Percentiles rank a stretch among this genome's conserved stretches.
Conservation (phyloP, 2,888 invertebrate genomes). For the Phyllotreta striolata region DNA sequence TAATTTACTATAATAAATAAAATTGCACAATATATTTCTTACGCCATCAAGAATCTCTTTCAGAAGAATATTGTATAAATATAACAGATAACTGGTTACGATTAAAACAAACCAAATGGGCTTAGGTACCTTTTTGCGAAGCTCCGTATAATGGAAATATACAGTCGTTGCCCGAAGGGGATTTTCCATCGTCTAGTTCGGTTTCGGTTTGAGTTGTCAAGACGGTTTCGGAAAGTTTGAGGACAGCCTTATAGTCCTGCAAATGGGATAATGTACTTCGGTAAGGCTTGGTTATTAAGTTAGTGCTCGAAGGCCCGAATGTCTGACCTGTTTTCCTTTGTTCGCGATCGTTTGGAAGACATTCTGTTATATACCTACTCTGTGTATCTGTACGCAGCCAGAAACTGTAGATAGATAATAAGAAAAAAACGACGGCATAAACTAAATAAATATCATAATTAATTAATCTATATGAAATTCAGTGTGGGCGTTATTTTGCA, state of each 20-base stretch:
- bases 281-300: constrained; percentile 24
- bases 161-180: constrained; percentile 12
- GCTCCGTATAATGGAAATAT: neutral
- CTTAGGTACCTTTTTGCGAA: neutral
- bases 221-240: constrained; percentile 24
- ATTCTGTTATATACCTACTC: neutral
- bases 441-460: no score
- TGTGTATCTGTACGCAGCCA: neutral
- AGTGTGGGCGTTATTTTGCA: no score
- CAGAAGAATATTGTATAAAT: no score
- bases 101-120: constrained; percentile 3
- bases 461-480: no score
- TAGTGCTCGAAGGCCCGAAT: constrained; percentile 10
- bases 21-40: no score
- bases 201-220: constrained; percentile 24
- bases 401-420: no score
- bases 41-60: no score
- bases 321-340: constrained; percentile 19
- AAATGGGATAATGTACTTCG: constrained; percentile 27
- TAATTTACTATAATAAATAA: no score
- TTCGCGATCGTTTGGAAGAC: constrained; percentile 5
- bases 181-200: constrained; percentile 13
- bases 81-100: neutral
- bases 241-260: constrained; percentile 14
- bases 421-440: no score